Percentiles rank a stretch among this genome's conserved stretches.
phyloP scores from a whole-genome alignment of 2,797 vertebrate species.

The Helarctos malayanus region DNA sequence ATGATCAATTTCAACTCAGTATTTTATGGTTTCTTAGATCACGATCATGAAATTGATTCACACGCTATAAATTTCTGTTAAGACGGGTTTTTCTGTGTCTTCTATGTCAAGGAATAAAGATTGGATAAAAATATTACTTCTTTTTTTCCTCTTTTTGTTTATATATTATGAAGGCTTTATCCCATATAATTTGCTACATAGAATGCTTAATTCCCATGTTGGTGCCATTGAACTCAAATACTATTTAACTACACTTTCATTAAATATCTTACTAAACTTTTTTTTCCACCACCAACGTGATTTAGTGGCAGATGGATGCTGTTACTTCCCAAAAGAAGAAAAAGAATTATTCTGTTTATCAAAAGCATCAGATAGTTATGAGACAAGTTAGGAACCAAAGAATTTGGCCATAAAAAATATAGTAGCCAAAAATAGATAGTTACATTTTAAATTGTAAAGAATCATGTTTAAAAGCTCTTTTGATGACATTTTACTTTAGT shows the following conservation, averaged over 20 bases:
- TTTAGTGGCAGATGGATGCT: conserved; percentile 21
- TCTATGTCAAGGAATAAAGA: conserved; percentile 25
- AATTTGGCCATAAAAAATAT: conserved; percentile 31
- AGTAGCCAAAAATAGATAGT: background rate
- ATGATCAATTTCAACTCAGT: background rate
- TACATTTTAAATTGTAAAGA: background rate
- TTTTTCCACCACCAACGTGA: background rate
- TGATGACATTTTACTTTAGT: background rate
- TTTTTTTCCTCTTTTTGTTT: background rate
- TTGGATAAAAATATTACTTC: background rate
- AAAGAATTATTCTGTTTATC: background rate
- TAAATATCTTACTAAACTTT: background rate
- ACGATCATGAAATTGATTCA: conserved; percentile 8
- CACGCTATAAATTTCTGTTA: background rate
- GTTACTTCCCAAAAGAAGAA: conserved; percentile 35
- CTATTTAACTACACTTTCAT: conserved; percentile 1
- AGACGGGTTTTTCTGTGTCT: background rate
- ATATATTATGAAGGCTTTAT: background rate
- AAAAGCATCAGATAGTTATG: background rate
- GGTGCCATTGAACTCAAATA: background rate
- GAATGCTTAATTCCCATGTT: conserved; percentile 5
- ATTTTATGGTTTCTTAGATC: background rate
- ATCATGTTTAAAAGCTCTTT: background rate
- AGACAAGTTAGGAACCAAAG: conserved; percentile 13
- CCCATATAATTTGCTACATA: background rate